Percentiles rank a stretch among this genome's conserved stretches.
phyloP scores from a whole-genome alignment of 1,140 invertebrate species.

The Ceratosolen fusciceps region DNA sequence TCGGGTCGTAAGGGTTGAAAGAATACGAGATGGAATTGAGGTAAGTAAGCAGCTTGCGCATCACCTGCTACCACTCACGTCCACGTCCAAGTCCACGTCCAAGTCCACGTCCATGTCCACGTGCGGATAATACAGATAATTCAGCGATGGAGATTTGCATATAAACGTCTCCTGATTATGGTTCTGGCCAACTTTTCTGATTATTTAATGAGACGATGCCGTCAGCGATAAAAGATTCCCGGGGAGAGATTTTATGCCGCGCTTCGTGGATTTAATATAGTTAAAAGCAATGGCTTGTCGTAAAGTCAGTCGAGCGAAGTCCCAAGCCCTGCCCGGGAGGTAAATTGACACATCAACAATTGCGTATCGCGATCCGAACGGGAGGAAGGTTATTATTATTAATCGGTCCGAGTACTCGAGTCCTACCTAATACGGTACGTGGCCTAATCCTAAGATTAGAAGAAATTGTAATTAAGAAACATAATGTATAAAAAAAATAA shows the following conservation, averaged over 20 bases:
- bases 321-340: no score
- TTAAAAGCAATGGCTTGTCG: background rate
- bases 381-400: no score
- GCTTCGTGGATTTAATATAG: background rate
- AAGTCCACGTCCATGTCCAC: no score
- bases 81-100: no score
- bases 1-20: background rate
- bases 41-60: background rate
- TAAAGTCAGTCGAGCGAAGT: background rate
- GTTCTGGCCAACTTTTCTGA: no score
- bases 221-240: background rate
- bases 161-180: background rate
- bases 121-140: background rate
- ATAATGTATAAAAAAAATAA: no score
- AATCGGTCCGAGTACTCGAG: no score
- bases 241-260: background rate
- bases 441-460: no score
- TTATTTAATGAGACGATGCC: background rate
- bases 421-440: no score
- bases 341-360: background rate
- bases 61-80: slow-evolving; percentile 28
- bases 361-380: background rate
- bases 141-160: background rate
- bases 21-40: background rate
- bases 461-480: no score